Percentiles rank a stretch among this genome's conserved stretches.
These are phyloP conservation scores for Notoglanidium macrostoma DNA, from an alignment of 2,797 vertebrate genomes.

Conservation along the genomic window DNA sequence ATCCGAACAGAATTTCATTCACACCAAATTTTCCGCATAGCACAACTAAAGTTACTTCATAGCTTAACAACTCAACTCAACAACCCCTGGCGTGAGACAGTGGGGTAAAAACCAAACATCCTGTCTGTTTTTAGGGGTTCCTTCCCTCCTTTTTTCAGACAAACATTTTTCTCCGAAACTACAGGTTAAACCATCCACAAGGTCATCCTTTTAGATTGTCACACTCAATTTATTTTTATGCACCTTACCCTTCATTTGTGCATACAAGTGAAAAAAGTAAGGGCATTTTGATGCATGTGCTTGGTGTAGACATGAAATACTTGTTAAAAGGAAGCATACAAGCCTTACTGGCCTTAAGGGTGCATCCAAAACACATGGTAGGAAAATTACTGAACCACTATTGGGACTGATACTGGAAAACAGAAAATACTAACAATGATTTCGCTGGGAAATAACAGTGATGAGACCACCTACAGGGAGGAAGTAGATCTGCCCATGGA, in stretches of 20 bases:
- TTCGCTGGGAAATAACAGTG: not conserved
- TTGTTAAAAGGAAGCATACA: not conserved
- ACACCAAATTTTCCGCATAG: not conserved
- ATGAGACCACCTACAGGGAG: not conserved
- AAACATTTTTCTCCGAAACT: not conserved
- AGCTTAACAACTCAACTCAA: not conserved
- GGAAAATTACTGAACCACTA: not conserved
- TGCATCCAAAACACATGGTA: not conserved
- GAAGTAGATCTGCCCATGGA: not conserved
- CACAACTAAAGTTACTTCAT: not conserved
- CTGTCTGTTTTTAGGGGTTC: not conserved
- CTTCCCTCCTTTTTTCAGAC: not conserved
- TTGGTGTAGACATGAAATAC: not conserved
- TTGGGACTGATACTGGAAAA: not conserved
- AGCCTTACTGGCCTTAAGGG: not conserved
- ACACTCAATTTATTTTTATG: too few species aligned
- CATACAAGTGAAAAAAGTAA: too few species aligned
- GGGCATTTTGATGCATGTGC: not conserved
- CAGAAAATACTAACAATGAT: not conserved
- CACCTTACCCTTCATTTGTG: too few species aligned
- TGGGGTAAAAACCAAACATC: not conserved
- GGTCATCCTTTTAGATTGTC: not conserved
- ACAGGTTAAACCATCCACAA: not conserved
- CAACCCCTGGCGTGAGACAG: not conserved
- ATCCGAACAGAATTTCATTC: not conserved